Conservation (phyloP, 1,140 invertebrate genomes). For the Eumeta japonica region DNA sequence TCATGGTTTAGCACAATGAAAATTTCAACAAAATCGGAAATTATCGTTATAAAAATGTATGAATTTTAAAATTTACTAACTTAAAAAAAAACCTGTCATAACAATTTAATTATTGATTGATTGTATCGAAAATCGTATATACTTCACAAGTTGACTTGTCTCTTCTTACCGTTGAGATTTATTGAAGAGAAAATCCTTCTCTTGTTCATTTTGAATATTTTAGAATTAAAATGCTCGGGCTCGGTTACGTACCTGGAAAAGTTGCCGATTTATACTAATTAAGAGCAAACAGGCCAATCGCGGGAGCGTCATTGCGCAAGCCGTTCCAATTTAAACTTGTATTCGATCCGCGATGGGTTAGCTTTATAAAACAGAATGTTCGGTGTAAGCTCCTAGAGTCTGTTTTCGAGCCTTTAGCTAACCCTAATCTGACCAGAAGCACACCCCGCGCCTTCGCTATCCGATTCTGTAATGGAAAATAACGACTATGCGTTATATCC, state of each 20-base stretch:
- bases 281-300: constrained; percentile 54
- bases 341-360: constrained; percentile 35
- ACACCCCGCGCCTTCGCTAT: constrained; percentile 41
- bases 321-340: constrained; percentile 57
- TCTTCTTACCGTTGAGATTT: too few species aligned
- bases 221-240: too few species aligned
- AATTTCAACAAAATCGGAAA: too few species aligned
- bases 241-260: constrained; percentile 21
- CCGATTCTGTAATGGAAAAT: constrained; percentile 54
- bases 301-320: constrained; percentile 52
- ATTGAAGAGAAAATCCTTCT: too few species aligned
- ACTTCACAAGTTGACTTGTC: too few species aligned
- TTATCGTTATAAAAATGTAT: too few species aligned
- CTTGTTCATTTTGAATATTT: too few species aligned
- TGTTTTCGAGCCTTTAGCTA: constrained; percentile 48
- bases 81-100: too few species aligned
- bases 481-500: constrained; percentile 48
- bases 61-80: too few species aligned
- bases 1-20: too few species aligned
- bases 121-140: too few species aligned
- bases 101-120: too few species aligned
- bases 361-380: constrained; percentile 53
- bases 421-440: constrained; percentile 47
- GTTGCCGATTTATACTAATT: constrained; percentile 54
- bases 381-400: constrained; percentile 51